Percentiles rank a stretch among this genome's conserved stretches.
These are phyloP conservation scores for Leuciscus waleckii DNA, from an alignment of 2,797 vertebrate genomes.

Conservation along the genomic window DNA sequence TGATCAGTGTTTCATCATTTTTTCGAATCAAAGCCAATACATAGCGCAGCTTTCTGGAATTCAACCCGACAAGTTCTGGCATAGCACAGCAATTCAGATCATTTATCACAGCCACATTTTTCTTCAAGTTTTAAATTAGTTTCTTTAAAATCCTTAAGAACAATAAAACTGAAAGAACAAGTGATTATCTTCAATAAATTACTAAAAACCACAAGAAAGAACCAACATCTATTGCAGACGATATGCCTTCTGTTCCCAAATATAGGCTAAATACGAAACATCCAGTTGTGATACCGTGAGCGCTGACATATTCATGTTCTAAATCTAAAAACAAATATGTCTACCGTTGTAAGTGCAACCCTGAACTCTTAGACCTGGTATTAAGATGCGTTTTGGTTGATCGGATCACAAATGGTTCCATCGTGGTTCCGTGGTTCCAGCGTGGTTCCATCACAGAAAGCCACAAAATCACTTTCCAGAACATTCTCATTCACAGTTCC, in stretches of 20 bases:
- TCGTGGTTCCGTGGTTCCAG: too few relatives aligned
- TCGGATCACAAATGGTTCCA: not conserved
- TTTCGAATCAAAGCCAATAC: constrained; percentile 36
- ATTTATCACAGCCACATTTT: constrained; percentile 9
- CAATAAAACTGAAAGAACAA: not conserved
- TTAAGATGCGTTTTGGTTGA: not conserved
- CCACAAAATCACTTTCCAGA: too few relatives aligned
- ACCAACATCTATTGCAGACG: not conserved
- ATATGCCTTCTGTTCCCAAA: not conserved
- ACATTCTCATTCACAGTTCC: too few relatives aligned
- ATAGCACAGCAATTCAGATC: constrained; percentile 6
- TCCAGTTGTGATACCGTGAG: not conserved
- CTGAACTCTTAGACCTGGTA: not conserved
- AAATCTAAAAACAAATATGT: not conserved
- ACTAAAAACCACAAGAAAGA: not conserved
- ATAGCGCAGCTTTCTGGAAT: constrained; percentile 19
- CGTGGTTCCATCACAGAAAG: too few relatives aligned
- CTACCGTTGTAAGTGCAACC: not conserved
- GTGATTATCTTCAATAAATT: not conserved
- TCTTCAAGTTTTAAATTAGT: not conserved
- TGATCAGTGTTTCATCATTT: not conserved
- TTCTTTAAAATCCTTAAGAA: not conserved
- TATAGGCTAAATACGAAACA: not conserved
- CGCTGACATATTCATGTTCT: not conserved
- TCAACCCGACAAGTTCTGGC: constrained; percentile 51